Evolutionary conservation across 2,113 vertebrate genomes (phyloP), one percentile per base, ranked within the genome.

Genomic region (Chloroceryle aenea): DNA sequence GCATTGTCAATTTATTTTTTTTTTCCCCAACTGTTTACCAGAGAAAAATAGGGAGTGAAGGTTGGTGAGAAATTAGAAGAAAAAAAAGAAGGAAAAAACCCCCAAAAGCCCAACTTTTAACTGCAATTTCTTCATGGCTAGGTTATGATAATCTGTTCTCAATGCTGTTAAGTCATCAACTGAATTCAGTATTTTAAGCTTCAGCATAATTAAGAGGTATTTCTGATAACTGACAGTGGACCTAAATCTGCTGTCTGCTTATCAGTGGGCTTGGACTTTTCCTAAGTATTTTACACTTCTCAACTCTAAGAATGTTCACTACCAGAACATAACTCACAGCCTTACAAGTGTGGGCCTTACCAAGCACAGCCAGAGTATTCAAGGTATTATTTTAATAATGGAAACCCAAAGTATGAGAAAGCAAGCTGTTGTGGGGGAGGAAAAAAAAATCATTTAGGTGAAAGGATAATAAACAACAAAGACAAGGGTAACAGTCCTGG

Each of bases 341-440:
- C 91, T 91, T 94, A 85, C 93, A 93, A 80, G 66, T 52, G 83
- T 48, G 91, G 89, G 79, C 89, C 83, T 96, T 97, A 95, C 89
- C 93, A 95, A 98, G 93, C 96, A 95, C 95, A 97, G 97, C 16
- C 79, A 93, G 75, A 94, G 45, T 52, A 97, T 61, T 97, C 93
- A 96, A 91, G 94, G 78, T 86, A 92, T 52, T 97, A 98, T 94
- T 97, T 97, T 95, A 97, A 97, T 95, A 97, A 96, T 89, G 90
- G 97, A 98, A 98, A 72, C 56, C 90, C 69, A 90, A 97, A 83
- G 76, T 94, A 97, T 94, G 93, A 97, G 90, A 98, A 97, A 95
- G 77, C 53, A 97, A 96, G 83, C 47, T 94, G 50, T 83, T 79
- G 47, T 78, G 50, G 82, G 75, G 30, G 12, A 66, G n/a, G 55